Evolutionary conservation across 1,140 invertebrate species (phyloP).

Genomic region (Drosophila athabasca): DNA sequence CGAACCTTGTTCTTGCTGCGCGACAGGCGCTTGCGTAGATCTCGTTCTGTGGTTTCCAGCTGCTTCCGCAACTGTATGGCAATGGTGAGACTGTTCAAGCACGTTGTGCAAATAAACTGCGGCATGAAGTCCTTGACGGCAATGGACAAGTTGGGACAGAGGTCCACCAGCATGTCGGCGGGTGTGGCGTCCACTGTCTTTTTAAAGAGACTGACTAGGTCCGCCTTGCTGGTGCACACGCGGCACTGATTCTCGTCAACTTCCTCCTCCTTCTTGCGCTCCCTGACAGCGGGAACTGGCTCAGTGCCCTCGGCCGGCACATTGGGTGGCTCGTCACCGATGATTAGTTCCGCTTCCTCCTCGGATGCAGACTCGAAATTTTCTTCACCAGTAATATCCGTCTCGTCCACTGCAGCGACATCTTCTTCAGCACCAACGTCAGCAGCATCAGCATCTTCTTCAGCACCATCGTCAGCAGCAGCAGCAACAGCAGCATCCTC

Average conservation of each 20-base stretch:
- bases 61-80: conserved; percentile 76
- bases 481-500: conserved; percentile 7
- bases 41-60: conserved; percentile 79
- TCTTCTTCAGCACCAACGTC: conserved; percentile 15
- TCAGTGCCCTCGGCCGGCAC: conserved; percentile 1
- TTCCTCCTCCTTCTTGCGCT: conserved; percentile 55
- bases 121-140: conserved; percentile 80
- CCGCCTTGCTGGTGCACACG: conserved; percentile 70
- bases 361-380: conserved; percentile 35
- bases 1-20: conserved; percentile 83
- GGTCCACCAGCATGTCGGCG: conserved; percentile 75
- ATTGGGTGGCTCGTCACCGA: conserved; percentile 51
- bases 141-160: conserved; percentile 77
- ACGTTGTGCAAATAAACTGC: conserved; percentile 76
- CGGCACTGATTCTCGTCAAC: conserved; percentile 81
- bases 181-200: conserved; percentile 58
- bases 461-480: conserved; percentile 13
- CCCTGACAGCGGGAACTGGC: conserved; percentile 11
- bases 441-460: conserved; percentile 1
- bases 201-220: conserved; percentile 73
- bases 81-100: conserved; percentile 66
- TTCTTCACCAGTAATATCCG: not conserved
- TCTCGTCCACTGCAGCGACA: conserved; percentile 12
- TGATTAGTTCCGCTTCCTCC: conserved; percentile 58
- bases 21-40: conserved; percentile 80